Percentiles rank a stretch among this genome's conserved stretches.
phyloP scores from a whole-genome alignment of 2,113 vertebrate genomes.

The Anhinga anhinga region DNA sequence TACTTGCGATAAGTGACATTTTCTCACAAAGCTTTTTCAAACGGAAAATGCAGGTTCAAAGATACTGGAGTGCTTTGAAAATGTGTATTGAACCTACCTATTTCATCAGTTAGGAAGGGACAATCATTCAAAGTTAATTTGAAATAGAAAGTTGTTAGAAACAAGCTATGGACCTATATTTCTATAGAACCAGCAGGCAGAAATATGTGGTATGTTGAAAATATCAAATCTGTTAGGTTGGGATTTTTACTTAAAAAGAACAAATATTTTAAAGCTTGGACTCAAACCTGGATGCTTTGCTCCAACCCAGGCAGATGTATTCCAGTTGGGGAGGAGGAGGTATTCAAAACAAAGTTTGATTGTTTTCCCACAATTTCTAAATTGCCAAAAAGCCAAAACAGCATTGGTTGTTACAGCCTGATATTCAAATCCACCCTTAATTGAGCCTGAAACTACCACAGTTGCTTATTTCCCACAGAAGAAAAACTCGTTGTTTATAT shows the following conservation, averaged over 20 bases:
- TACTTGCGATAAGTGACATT: neutral
- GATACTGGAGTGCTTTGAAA: neutral
- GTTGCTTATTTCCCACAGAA: neutral
- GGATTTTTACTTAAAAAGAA: neutral
- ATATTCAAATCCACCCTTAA: neutral
- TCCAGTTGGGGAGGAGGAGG: neutral
- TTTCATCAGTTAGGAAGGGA: neutral
- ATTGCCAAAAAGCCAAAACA: neutral
- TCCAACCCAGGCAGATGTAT: neutral
- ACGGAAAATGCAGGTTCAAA: neutral
- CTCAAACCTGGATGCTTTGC: neutral
- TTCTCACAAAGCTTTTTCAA: neutral
- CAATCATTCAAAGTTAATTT: neutral
- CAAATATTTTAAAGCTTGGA: neutral
- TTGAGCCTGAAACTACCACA: neutral
- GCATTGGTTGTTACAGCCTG: neutral
- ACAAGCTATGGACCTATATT: neutral
- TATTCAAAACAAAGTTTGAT: neutral
- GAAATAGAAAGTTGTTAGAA: neutral
- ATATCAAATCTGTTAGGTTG: neutral
- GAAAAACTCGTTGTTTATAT: neutral
- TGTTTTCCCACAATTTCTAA: neutral
- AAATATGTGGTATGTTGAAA: neutral
- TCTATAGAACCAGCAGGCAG: neutral
- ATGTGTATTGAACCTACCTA: neutral